Percentiles rank a stretch among this genome's conserved stretches.
These are phyloP conservation scores for Willisornis vidua DNA, from an alignment of 2,113 vertebrate species.

Conservation along the genomic window DNA sequence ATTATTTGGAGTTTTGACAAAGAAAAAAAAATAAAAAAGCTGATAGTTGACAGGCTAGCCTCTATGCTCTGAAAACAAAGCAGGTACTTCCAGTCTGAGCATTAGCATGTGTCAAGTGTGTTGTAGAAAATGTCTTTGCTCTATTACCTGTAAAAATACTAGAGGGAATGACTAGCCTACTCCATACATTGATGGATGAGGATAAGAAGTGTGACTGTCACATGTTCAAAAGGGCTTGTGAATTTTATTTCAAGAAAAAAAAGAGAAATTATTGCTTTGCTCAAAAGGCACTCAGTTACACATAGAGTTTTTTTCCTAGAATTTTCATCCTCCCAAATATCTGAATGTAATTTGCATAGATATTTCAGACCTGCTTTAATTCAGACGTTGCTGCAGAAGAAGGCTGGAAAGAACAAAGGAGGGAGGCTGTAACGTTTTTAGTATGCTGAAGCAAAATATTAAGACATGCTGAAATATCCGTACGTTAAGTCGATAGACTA, in stretches of 20 bases:
- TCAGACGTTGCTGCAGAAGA: not conserved
- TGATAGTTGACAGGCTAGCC: not conserved
- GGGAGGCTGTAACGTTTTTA: not conserved
- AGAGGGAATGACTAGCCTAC: not conserved
- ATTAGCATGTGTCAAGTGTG: not conserved
- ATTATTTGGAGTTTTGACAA: not conserved
- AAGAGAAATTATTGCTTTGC: not conserved
- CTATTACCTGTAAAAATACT: not conserved
- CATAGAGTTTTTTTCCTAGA: not conserved
- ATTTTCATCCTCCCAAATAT: not conserved
- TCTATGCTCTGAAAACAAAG: not conserved
- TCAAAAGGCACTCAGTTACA: slow-evolving; percentile 1
- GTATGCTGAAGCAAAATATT: slow-evolving; percentile 33
- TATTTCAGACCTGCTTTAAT: slow-evolving; percentile 52
- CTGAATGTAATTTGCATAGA: slow-evolving; percentile 55
- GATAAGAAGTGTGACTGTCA: slow-evolving; percentile 3
- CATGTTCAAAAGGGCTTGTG: slow-evolving; percentile 16
- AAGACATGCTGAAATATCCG: not conserved
- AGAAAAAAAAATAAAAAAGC: not conserved
- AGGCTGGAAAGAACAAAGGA: not conserved
- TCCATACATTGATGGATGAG: not conserved
- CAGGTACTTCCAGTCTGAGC: not conserved
- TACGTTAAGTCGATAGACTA: not conserved
- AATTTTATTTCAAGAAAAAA: slow-evolving; percentile 40
- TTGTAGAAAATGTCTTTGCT: slow-evolving; percentile 21